A percentile compares a stretch with the other conserved stretches of the same genome.
Evolutionary conservation across 2,113 vertebrate genomes (phyloP).

Genomic region (Petroica traversi): DNA sequence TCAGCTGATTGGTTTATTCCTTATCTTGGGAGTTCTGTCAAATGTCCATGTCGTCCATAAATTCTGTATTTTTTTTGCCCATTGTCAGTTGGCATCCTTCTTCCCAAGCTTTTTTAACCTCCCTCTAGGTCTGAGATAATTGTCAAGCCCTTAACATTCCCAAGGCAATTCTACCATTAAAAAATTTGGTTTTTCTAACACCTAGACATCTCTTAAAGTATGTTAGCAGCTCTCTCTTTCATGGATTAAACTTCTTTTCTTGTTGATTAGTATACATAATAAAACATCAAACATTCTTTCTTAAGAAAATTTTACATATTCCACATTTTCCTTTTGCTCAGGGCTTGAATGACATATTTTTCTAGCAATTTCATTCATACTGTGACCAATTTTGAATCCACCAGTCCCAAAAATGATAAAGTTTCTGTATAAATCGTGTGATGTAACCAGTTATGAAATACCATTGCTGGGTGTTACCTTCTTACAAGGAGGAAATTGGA

Average conservation of each 20-base stretch:
- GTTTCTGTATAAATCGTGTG: neutral
- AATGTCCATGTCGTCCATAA: neutral
- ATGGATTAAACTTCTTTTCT: neutral
- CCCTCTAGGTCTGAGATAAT: neutral
- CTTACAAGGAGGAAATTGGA: neutral
- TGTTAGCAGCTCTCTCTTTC: neutral
- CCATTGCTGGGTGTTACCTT: neutral
- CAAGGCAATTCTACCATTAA: neutral
- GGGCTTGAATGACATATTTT: neutral
- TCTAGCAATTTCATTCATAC: neutral
- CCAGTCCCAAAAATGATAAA: neutral
- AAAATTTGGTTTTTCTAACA: neutral
- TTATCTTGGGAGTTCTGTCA: neutral
- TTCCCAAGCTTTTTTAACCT: neutral
- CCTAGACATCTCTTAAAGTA: neutral
- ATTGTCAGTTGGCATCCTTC: neutral
- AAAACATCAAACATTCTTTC: neutral
- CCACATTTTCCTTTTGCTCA: neutral
- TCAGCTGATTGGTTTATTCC: neutral
- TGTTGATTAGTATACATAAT: neutral
- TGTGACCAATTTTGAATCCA: neutral
- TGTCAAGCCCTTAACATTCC: neutral
- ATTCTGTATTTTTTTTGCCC: neutral
- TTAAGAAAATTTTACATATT: neutral
- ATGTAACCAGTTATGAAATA: neutral